Base-by-base conservation (phyloP, 2,888 invertebrate species). In the Phoenoteleia sp. region DNA sequence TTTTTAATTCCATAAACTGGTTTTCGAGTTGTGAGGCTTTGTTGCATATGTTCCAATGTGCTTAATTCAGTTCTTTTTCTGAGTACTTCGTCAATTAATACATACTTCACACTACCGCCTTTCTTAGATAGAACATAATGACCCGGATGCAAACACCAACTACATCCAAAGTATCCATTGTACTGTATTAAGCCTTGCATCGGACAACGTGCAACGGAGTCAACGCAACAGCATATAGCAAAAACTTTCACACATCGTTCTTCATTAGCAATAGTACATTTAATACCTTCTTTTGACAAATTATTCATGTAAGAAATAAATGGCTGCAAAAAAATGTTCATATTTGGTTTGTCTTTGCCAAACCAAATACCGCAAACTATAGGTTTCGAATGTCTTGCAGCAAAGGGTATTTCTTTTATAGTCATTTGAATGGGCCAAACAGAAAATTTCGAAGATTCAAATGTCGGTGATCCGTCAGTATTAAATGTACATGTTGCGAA, bases 361-460 rank as follows among this genome's bases (percentile, higher is more conserved):
- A 58, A 84, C 81, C 84, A 85, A 15, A 86, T 47, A 39, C 71
- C 75, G 9, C 39, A 39, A 42, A 86, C 56, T 23, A 72, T 64
- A 15, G 74, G 64, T 27, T 56, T 21, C 17, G 42, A 33, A 33
- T 2, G 45, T 45, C 71, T 39, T 58, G 54, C 49, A 21, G 64
- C 11, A 6, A 52, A 75, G 17, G 81, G 75, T 11, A 86, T 9
- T 36, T 87, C 86, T 69, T 85, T 88, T 1, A 87, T 54, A 27
- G 67, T 72, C 33, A 84, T 52, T 62, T 74, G 75, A 7, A 84
- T 84, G 25, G 79, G 75, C 79, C 79, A 84, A 9, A 80, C 54
- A 19, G 69, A 67, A 62, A 29, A 74, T 5, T 47, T 60, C 4
- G 84, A 79, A 19, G 67, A 74, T 52, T 79, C 29, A 62, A 83